Percentiles rank a stretch among this genome's conserved stretches.
Conservation (phyloP, 2,113 vertebrate genomes). For the Psilopogon haemacephalus region DNA sequence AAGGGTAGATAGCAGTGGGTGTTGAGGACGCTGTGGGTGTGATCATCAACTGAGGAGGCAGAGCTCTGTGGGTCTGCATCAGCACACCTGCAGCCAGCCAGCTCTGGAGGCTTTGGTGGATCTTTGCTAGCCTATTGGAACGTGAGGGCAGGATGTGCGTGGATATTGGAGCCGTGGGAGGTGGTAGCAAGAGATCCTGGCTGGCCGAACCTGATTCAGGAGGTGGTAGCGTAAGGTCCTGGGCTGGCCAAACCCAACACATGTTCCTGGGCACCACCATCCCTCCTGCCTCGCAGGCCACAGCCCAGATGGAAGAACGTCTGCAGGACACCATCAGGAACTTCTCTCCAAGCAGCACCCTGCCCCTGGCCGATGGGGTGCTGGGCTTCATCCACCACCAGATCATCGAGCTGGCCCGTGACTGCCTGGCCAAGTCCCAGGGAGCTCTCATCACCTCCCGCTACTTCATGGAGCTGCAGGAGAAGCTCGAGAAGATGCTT, state of each 20-base stretch:
- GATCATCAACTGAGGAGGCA: not conserved
- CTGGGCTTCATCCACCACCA: slow-evolving; percentile 98
- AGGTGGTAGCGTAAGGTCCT: not conserved
- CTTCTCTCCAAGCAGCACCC: slow-evolving; percentile 81
- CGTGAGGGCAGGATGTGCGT: not conserved
- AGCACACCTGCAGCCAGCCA: not conserved
- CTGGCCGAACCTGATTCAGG: not conserved
- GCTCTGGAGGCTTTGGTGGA: not conserved
- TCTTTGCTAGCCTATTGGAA: not conserved
- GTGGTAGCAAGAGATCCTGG: not conserved
- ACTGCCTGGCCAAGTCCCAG: slow-evolving; percentile 93
- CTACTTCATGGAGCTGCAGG: slow-evolving; percentile 96
- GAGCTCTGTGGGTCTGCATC: not conserved
- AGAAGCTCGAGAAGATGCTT: slow-evolving; percentile 93
- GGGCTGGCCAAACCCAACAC: not conserved
- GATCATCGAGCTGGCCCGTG: slow-evolving; percentile 90
- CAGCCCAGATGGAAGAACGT: slow-evolving; percentile 95
- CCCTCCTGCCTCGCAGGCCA: slow-evolving; percentile 79
- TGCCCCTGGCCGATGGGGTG: slow-evolving; percentile 91
- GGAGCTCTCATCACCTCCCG: slow-evolving; percentile 91
- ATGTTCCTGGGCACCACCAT: not conserved
- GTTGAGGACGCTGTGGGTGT: not conserved
- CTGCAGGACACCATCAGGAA: slow-evolving; percentile 87
- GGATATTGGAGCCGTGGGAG: not conserved
- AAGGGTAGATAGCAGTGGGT: not conserved